Evolutionary conservation across 2,888 invertebrate genomes (phyloP).

Genomic region (Criorhina ranunculi): DNA sequence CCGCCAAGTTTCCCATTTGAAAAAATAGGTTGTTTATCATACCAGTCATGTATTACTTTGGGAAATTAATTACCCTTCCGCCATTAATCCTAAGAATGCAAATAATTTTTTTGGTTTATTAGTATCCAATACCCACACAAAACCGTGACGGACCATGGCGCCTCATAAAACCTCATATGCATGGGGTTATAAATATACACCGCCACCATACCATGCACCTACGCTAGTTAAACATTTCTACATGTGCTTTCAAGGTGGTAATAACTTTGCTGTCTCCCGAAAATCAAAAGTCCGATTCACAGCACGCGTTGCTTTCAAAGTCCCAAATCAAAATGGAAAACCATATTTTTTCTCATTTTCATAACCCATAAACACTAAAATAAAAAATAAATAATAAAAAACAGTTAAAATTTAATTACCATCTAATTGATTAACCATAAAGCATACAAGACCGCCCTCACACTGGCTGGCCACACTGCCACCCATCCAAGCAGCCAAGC

Average conservation of each 20-base stretch:
- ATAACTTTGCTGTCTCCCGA: slow-evolving; percentile 3
- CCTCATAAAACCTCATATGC: slow-evolving; percentile 41
- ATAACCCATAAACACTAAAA: slow-evolving; percentile 55
- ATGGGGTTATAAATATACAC: slow-evolving; percentile 26
- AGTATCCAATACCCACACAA: slow-evolving; percentile 1
- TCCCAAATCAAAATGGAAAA: slow-evolving; percentile 36
- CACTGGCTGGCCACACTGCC: no score
- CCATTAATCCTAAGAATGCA: slow-evolving; percentile 42
- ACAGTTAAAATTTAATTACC: slow-evolving; percentile 70
- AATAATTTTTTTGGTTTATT: slow-evolving; percentile 40
- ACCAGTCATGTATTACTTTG: no score
- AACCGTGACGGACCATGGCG: slow-evolving; percentile 38
- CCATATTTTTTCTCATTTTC: slow-evolving; percentile 18
- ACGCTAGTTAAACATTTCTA: slow-evolving; percentile 11
- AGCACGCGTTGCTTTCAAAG: slow-evolving; percentile 39
- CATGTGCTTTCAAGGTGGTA: neutral
- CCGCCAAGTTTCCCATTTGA: no score
- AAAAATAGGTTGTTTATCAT: no score
- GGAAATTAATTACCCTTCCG: neutral
- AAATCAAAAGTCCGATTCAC: slow-evolving; percentile 39
- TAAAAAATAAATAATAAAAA: slow-evolving; percentile 71
- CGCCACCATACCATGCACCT: slow-evolving; percentile 10
- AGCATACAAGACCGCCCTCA: neutral
- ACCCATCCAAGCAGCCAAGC: neutral
- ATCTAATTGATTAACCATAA: slow-evolving; percentile 73